Evolutionary conservation across 2,888 invertebrate species (phyloP).

Genomic region (Reticulitermes lucifugus): DNA sequence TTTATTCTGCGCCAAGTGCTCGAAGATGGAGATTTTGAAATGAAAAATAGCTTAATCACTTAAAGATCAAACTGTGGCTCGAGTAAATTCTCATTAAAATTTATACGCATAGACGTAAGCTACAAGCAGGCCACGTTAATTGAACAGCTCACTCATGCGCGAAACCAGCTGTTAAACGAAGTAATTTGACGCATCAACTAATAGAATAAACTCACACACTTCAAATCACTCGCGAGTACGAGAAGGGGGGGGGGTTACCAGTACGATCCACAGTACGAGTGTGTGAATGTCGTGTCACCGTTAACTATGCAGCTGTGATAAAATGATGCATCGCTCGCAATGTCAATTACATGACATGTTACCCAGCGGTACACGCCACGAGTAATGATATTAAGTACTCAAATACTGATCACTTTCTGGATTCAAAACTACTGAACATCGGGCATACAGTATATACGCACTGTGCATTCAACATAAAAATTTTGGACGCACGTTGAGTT

Average conservation of each 20-base stretch:
- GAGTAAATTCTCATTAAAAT: neutral
- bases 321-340: no score
- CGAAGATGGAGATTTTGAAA: neutral
- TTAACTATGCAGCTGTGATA: no score
- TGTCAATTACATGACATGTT: no score
- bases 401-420: no score
- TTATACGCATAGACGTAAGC: neutral
- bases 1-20: neutral
- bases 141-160: constrained; percentile 1
- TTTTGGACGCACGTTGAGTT: no score
- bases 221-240: neutral
- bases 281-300: no score
- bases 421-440: no score
- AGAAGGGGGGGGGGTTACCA: neutral
- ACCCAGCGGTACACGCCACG: no score
- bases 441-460: no score
- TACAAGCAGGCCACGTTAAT: neutral
- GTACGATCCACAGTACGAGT: no score
- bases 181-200: constrained; percentile 9
- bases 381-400: no score
- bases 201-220: neutral
- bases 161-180: neutral
- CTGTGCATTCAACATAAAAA: no score
- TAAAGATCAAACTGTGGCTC: neutral
- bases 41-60: neutral